A percentile compares a stretch with the other conserved stretches of the same genome.
phyloP scores from a whole-genome alignment of 2,113 vertebrate genomes.

The Cnemophilus loriae region DNA sequence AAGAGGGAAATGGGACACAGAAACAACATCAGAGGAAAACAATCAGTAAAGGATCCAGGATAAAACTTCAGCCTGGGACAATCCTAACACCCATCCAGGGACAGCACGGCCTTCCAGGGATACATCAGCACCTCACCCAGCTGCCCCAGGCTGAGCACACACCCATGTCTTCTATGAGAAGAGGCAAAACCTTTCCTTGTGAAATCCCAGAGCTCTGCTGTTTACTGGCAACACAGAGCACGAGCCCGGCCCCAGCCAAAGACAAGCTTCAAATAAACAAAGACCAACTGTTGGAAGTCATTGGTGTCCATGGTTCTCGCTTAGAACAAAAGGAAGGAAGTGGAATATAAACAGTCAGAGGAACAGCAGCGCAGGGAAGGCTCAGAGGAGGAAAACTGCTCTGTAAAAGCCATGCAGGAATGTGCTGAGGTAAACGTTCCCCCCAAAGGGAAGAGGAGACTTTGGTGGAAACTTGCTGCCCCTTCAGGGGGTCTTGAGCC shows the following conservation, averaged over 20 bases:
- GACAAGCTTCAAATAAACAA: slow-evolving; percentile 29
- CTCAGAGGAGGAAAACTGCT: not conserved
- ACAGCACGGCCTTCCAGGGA: not conserved
- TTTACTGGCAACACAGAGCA: not conserved
- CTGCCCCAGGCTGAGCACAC: not conserved
- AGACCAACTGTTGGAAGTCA: not conserved
- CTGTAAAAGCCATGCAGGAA: not conserved
- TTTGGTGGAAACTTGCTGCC: not conserved
- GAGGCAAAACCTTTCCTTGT: not conserved
- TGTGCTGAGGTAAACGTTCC: accelerated
- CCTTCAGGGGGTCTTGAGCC: not conserved
- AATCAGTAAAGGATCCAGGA: not conserved
- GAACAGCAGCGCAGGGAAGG: not conserved
- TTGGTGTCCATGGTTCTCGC: not conserved
- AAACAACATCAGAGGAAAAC: not conserved
- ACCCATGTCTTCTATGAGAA: not conserved
- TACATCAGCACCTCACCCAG: not conserved
- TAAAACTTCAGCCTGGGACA: not conserved
- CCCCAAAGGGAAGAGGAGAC: not conserved
- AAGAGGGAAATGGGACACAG: not conserved
- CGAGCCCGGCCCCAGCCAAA: not conserved
- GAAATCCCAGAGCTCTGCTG: not conserved
- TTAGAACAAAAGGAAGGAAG: slow-evolving; percentile 45
- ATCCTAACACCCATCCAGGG: not conserved
- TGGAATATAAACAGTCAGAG: not conserved